Conservation (phyloP, 2,113 vertebrate genomes). For the Girardinichthys multiradiatus region DNA sequence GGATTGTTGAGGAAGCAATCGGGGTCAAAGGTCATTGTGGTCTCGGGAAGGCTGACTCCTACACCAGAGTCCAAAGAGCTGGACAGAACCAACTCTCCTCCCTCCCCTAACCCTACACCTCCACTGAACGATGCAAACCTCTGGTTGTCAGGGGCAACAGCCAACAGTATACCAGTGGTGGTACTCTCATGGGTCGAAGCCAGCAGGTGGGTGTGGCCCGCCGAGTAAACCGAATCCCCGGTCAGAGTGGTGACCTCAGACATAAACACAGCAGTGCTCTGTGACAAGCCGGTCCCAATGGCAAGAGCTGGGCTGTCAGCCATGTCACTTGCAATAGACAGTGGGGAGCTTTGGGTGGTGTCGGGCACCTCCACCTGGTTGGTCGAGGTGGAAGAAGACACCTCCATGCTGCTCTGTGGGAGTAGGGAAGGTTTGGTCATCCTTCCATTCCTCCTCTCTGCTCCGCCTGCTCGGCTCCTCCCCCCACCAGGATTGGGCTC, state of each 20-base stretch:
- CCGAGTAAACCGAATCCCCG: slow-evolving; percentile 92
- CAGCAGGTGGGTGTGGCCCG: slow-evolving; percentile 92
- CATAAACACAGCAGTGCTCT: slow-evolving; percentile 95
- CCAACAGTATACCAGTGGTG: slow-evolving; percentile 89
- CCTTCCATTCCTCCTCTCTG: slow-evolving; percentile 93
- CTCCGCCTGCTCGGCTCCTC: slow-evolving; percentile 81
- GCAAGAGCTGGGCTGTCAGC: slow-evolving; percentile 93
- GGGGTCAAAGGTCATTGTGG: slow-evolving; percentile 97
- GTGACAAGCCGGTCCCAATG: slow-evolving; percentile 90
- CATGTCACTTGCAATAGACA: slow-evolving; percentile 97
- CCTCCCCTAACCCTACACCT: slow-evolving; percentile 81
- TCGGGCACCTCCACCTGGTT: slow-evolving; percentile 98
- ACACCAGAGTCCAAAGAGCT: slow-evolving; percentile 89
- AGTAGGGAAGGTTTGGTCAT: slow-evolving; percentile 92
- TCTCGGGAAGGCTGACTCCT: slow-evolving; percentile 90
- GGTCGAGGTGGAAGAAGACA: slow-evolving; percentile 89
- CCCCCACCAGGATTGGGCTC: slow-evolving; percentile 87
- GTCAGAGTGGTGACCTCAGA: slow-evolving; percentile 89
- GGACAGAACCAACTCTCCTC: slow-evolving; percentile 91
- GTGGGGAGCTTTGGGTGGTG: slow-evolving; percentile 96
- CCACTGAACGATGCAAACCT: slow-evolving; percentile 94
- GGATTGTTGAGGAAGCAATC: slow-evolving; percentile 99
- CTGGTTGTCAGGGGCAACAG: slow-evolving; percentile 92
- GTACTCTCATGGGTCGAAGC: slow-evolving; percentile 82
- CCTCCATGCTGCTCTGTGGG: slow-evolving; percentile 97